phyloP scores from a whole-genome alignment of 2,113 vertebrate genomes.

The Perca fluviatilis region DNA sequence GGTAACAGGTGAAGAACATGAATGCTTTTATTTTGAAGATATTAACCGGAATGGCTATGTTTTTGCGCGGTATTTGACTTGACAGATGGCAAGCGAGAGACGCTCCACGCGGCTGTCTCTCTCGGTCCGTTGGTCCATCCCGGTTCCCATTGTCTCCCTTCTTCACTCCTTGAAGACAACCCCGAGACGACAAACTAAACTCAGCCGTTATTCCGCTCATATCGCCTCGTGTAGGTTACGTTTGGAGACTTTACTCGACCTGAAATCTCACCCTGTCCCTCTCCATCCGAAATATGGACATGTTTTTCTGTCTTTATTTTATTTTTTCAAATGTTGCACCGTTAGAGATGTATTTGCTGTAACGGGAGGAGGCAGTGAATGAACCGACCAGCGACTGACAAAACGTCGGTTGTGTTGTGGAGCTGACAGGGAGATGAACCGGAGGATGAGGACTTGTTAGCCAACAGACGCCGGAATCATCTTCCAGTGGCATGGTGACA shows the following conservation, averaged over 20 bases:
- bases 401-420: slow-evolving; percentile 43
- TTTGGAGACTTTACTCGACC: slow-evolving; percentile 47
- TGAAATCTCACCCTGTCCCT: slow-evolving; percentile 29
- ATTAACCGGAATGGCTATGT: not conserved
- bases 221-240: not conserved
- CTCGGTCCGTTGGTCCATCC: slow-evolving; percentile 74
- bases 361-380: slow-evolving; percentile 32
- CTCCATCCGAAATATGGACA: slow-evolving; percentile 41
- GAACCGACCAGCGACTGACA: not conserved
- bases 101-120: slow-evolving; percentile 73
- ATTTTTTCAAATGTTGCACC: not conserved
- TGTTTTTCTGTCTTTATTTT: not conserved
- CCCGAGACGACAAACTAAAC: slow-evolving; percentile 43
- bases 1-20: no score
- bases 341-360: not conserved
- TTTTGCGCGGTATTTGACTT: slow-evolving; percentile 53
- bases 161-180: slow-evolving; percentile 57
- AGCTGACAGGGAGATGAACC: slow-evolving; percentile 32
- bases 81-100: slow-evolving; percentile 83
- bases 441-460: slow-evolving; percentile 54
- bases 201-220: slow-evolving; percentile 5
- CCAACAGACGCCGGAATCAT: slow-evolving; percentile 33
- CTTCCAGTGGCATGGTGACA: slow-evolving; percentile 53
- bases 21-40: slow-evolving; percentile 59
- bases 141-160: slow-evolving; percentile 75